These are phyloP conservation scores for Brachyopa scutellaris DNA, from an alignment of 2,888 invertebrate species.

Conservation along the genomic window DNA sequence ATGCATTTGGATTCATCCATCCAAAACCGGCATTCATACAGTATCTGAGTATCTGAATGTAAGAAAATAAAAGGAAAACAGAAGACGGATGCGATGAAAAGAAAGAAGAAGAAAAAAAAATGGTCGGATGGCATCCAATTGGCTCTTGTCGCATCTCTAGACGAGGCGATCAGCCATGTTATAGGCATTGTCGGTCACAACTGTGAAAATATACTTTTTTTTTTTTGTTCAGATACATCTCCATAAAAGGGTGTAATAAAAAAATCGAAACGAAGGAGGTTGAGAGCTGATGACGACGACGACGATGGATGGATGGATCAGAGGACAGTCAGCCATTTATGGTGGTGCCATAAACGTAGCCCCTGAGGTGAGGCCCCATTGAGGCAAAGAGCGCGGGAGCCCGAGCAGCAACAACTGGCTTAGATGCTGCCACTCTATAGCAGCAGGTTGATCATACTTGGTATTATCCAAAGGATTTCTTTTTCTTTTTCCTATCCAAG, in stretches of 20 bases:
- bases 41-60: conserved; percentile 8
- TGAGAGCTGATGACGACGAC: background rate
- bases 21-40: conserved; percentile 3
- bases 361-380: conserved; percentile 67
- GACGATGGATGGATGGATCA: conserved; percentile 40
- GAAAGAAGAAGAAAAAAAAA: background rate
- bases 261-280: conserved; percentile 27
- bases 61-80: background rate
- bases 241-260: conserved; percentile 59
- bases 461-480: conserved; percentile 47
- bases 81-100: too few relatives aligned
- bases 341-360: conserved; percentile 61
- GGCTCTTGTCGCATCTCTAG: conserved; percentile 47
- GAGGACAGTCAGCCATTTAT: conserved; percentile 67
- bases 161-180: conserved; percentile 63
- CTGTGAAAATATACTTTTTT: conserved; percentile 47
- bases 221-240: conserved; percentile 39
- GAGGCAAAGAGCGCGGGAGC: conserved; percentile 60
- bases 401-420: conserved; percentile 53
- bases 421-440: conserved; percentile 34
- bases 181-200: conserved; percentile 64
- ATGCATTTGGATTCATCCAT: conserved; percentile 27
- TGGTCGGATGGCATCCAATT: conserved; percentile 61
- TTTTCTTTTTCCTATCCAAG: background rate
- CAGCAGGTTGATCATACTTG: conserved; percentile 56